Evolutionary conservation across 2,113 vertebrate species (phyloP).

Genomic region (Ivindomyrus marchei): DNA sequence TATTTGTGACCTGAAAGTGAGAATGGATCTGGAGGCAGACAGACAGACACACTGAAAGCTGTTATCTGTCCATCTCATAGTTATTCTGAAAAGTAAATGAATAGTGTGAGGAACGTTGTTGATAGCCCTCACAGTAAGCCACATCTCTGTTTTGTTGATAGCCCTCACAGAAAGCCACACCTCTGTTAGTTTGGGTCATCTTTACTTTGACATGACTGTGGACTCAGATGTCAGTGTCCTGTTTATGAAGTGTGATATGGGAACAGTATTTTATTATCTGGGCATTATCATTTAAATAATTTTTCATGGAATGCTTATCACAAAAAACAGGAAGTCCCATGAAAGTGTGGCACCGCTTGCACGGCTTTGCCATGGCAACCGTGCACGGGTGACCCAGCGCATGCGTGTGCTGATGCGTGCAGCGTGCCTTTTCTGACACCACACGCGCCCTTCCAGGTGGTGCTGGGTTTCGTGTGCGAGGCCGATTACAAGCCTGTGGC

Average conservation of each 20-base stretch:
- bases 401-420: not conserved
- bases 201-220: not conserved
- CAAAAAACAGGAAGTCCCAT: not conserved
- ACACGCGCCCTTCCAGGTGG: conserved; percentile 61
- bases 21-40: not conserved
- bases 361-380: not conserved
- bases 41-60: not conserved
- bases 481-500: conserved; percentile 91
- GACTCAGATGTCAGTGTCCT: not conserved
- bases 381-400: not conserved
- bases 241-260: not conserved
- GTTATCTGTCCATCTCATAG: not conserved
- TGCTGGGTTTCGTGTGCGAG: conserved; percentile 85
- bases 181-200: not conserved
- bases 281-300: not conserved
- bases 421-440: conserved; percentile 18
- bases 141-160: not conserved
- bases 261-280: not conserved
- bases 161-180: too few relatives aligned
- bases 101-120: not conserved
- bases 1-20: not conserved
- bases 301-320: not conserved
- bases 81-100: not conserved
- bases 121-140: not conserved
- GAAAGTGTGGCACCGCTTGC: not conserved